Evolutionary conservation across 2,113 vertebrate genomes (phyloP), one percentile per base, ranked within the genome.

Genomic region (Propithecus coquereli): DNA sequence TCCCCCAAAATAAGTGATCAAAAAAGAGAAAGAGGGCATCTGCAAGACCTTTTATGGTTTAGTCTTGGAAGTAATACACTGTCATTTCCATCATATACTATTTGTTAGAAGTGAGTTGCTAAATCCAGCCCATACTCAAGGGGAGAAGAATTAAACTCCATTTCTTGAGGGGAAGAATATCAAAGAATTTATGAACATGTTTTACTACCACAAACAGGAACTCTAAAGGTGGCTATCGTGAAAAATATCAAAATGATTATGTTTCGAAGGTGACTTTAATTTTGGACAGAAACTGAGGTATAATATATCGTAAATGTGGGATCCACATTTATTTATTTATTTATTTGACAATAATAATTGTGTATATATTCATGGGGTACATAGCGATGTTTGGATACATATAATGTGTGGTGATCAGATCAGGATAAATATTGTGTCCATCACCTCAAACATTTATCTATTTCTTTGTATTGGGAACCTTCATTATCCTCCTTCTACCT

Each of bases 171-270:
- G 43, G 12, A 94, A 47, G 66, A 40, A 3, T 66, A n/a, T 65
- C 12, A 57, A 20, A 76, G 54, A 88, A 80, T 74, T 93, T 61
- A 20, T 84, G 22, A 13, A n/a, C 77, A 22, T 73, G 70, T 80
- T 90, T 89, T 86, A 68, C 79, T 37, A 90, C 59, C 40, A 81
- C 12, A 57, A 45, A 65, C 37, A 94, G n/a, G 50, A 94, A 45
- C 30, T 86, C 59, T 30, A 77, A 34, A 94, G 37, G 10, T 68
- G 30, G 22, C 52, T 71, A 6, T 34, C 34, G 34, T 89, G 68
- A 93, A 95, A 86, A 92, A 37, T 90, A 65, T 23, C 68, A 77
- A 90, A 93, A 73, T 76, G 52, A 18, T 94, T 93, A 2, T 80
- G 14, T 85, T 95, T 93, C 87, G 23, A 93, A 87, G 30, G 34